Conservation (phyloP, 2,797 vertebrate species). For the Liasis olivaceus region DNA sequence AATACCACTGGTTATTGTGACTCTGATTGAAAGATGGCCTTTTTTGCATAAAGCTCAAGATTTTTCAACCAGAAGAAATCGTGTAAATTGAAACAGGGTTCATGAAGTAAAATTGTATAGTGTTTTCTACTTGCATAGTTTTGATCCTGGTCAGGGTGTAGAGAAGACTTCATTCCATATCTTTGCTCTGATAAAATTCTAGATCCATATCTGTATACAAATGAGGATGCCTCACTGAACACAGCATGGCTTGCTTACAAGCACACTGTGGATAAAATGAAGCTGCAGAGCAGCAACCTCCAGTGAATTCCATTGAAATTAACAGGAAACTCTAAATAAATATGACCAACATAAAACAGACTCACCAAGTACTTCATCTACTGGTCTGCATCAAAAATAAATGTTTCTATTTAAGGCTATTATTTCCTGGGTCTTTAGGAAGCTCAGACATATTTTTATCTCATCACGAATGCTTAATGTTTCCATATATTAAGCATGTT, state of each 20-base stretch:
- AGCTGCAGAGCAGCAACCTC: background rate
- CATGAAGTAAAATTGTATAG: background rate
- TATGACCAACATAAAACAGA: constrained; percentile 8
- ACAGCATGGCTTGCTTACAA: background rate
- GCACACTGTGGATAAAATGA: background rate
- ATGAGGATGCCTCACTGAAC: background rate
- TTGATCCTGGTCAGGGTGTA: background rate
- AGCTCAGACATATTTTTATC: constrained; percentile 48
- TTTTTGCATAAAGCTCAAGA: background rate
- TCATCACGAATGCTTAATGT: background rate
- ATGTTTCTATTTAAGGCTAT: constrained; percentile 10
- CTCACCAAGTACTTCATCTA: constrained; percentile 20
- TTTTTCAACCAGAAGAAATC: background rate
- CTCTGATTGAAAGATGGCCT: background rate
- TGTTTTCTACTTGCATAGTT: background rate
- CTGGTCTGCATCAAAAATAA: constrained; percentile 19
- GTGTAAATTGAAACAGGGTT: background rate
- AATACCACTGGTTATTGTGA: background rate
- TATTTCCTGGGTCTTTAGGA: constrained; percentile 17
- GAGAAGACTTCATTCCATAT: background rate
- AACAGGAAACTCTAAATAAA: background rate
- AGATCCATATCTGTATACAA: background rate
- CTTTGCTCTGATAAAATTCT: background rate
- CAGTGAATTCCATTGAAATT: background rate
- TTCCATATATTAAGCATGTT: constrained; percentile 51